Percentiles rank a stretch among this genome's conserved stretches.
Evolutionary conservation across 2,888 invertebrate species (phyloP).

Genomic region (Troides oblongomaculatus): DNA sequence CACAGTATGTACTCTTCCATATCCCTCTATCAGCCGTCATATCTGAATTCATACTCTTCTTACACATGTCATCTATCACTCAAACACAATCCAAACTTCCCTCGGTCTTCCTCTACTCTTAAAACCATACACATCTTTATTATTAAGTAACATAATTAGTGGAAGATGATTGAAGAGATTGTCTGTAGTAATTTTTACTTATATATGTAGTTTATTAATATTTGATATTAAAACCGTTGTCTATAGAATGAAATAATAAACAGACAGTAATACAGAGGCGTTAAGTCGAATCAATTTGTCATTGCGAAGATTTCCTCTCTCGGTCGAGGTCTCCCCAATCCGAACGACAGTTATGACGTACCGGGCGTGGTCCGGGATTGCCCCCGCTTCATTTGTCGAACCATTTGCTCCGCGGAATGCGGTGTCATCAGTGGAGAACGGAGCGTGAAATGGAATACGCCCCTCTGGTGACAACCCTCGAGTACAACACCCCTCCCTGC

Average conservation of each 20-base stretch:
- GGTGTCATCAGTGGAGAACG: slow-evolving; percentile 76
- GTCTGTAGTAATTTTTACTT: no score
- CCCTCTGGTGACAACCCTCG: slow-evolving; percentile 64
- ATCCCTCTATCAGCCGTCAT: no score
- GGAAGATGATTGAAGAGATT: no score
- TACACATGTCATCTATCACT: no score
- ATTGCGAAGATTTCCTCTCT: slow-evolving; percentile 47
- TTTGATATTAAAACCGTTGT: no score
- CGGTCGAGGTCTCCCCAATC: slow-evolving; percentile 43
- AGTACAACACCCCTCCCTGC: slow-evolving; percentile 37
- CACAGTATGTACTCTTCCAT: no score
- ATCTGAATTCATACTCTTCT: no score
- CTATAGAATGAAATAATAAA: background rate
- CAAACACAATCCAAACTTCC: no score
- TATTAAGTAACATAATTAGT: no score
- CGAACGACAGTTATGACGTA: slow-evolving; percentile 73
- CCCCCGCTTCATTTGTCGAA: slow-evolving; percentile 76
- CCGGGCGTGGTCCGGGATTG: slow-evolving; percentile 69
- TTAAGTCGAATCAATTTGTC: slow-evolving; percentile 68
- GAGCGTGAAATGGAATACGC: slow-evolving; percentile 80
- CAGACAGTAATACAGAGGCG: slow-evolving; percentile 40
- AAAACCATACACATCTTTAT: no score
- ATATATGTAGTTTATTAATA: no score
- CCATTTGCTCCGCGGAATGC: slow-evolving; percentile 77
- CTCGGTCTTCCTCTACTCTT: no score